These are phyloP conservation scores for Tholera decimalis DNA, from an alignment of 2,888 invertebrate genomes.

Conservation along the genomic window DNA sequence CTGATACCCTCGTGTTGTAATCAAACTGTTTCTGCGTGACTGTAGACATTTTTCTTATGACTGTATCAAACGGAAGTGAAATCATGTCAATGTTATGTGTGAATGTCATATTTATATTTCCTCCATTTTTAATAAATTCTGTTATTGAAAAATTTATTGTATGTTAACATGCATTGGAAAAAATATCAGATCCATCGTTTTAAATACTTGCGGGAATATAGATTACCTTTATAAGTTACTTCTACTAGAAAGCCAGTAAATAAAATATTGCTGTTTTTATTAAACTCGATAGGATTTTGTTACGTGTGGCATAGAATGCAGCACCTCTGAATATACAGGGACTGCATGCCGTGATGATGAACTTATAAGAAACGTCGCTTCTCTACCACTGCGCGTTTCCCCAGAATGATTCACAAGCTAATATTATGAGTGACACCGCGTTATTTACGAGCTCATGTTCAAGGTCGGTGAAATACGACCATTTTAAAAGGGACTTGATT, in stretches of 20 bases:
- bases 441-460: conserved; percentile 68
- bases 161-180: conserved; percentile 16
- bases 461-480: conserved; percentile 68
- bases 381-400: conserved; percentile 12
- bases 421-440: conserved; percentile 66
- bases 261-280: no score
- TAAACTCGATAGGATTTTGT: not conserved
- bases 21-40: conserved; percentile 26
- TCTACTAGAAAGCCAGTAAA: no score
- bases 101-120: conserved; percentile 19
- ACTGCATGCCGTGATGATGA: conserved; percentile 22
- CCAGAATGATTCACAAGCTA: conserved; percentile 62
- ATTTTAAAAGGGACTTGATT: conserved; percentile 59
- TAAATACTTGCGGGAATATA: not conserved
- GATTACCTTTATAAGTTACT: not conserved
- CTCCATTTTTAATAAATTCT: not conserved
- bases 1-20: not conserved
- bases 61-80: conserved; percentile 31
- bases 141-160: conserved; percentile 4
- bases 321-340: not conserved
- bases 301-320: not conserved
- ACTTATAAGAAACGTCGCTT: conserved; percentile 13
- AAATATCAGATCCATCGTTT: not conserved
- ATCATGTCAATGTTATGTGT: conserved; percentile 40
- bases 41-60: conserved; percentile 16